These are phyloP conservation scores for Phyllostomus hastatus DNA, from an alignment of 2,113 vertebrate species.

Conservation along the genomic window DNA sequence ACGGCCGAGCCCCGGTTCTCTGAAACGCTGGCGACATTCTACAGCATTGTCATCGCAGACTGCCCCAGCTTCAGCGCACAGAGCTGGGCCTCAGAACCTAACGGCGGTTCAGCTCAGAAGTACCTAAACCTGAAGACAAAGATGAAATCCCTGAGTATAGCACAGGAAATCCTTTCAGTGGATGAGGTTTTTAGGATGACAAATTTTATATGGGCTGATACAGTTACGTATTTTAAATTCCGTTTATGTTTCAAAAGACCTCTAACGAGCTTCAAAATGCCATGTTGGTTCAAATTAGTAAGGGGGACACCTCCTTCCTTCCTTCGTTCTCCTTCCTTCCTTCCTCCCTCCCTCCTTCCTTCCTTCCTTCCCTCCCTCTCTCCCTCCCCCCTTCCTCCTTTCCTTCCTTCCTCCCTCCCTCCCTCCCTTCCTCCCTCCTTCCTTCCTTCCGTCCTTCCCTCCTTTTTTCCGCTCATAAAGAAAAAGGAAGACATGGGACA, in stretches of 20 bases:
- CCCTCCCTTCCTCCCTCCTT: neutral
- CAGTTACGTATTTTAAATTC: neutral
- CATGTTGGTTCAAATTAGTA: neutral
- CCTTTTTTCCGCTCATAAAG: neutral
- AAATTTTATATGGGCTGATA: neutral
- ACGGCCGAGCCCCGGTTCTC: neutral
- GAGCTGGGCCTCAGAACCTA: slow-evolving; percentile 6
- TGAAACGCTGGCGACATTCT: neutral
- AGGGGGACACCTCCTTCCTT: neutral
- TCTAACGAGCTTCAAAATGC: neutral
- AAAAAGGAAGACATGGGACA: neutral
- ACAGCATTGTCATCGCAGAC: neutral
- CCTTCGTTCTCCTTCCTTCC: neutral
- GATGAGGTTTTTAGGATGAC: neutral
- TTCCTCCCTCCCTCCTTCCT: neutral
- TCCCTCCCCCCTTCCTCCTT: too few species aligned
- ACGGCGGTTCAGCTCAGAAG: neutral
- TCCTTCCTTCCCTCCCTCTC: neutral
- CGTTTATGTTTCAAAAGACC: neutral
- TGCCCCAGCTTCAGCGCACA: neutral
- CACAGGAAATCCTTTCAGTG: neutral
- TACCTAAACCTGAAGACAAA: neutral
- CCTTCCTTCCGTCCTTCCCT: neutral
- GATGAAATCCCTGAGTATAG: neutral
- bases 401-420: neutral